phyloP scores from a whole-genome alignment of 2,113 vertebrate species.

The Verasper variegatus region DNA sequence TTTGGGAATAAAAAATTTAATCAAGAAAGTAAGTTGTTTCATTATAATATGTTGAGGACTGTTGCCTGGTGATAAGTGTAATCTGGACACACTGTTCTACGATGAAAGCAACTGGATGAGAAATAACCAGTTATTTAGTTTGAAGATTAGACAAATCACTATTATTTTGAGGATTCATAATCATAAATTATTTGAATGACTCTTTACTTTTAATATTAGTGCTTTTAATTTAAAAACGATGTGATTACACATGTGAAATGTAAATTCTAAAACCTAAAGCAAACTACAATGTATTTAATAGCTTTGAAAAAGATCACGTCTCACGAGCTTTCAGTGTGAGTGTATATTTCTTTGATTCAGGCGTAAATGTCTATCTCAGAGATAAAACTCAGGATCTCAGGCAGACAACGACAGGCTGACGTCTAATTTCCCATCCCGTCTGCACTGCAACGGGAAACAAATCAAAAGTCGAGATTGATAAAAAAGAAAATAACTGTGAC shows the following conservation, averaged over 20 bases:
- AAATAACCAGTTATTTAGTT: constrained; percentile 7
- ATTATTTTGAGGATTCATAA: constrained; percentile 15
- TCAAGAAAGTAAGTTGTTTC: not conserved
- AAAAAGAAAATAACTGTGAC: constrained; percentile 82
- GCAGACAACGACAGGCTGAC: constrained; percentile 69
- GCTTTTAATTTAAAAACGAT: constrained; percentile 29
- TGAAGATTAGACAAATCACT: constrained; percentile 31
- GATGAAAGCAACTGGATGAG: not conserved
- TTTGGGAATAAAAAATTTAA: not conserved
- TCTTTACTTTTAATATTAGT: constrained; percentile 2
- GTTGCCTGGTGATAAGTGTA: not conserved
- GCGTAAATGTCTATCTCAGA: constrained; percentile 43
- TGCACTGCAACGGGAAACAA: constrained; percentile 73
- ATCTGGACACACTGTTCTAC: constrained; percentile 1
- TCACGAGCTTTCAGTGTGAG: constrained; percentile 14
- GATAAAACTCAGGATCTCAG: constrained; percentile 55
- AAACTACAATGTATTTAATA: constrained; percentile 14
- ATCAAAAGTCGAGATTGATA: constrained; percentile 78
- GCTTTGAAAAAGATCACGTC: not conserved
- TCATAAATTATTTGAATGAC: constrained; percentile 25
- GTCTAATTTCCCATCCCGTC: constrained; percentile 73
- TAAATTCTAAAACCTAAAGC: constrained; percentile 19
- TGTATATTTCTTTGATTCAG: constrained; percentile 45
- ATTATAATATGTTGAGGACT: constrained; percentile 1
- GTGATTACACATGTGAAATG: constrained; percentile 34